A percentile compares a stretch with the other conserved stretches of the same genome.
These are phyloP conservation scores for Clivina fossor DNA, from an alignment of 2,888 invertebrate species.

Conservation along the genomic window DNA sequence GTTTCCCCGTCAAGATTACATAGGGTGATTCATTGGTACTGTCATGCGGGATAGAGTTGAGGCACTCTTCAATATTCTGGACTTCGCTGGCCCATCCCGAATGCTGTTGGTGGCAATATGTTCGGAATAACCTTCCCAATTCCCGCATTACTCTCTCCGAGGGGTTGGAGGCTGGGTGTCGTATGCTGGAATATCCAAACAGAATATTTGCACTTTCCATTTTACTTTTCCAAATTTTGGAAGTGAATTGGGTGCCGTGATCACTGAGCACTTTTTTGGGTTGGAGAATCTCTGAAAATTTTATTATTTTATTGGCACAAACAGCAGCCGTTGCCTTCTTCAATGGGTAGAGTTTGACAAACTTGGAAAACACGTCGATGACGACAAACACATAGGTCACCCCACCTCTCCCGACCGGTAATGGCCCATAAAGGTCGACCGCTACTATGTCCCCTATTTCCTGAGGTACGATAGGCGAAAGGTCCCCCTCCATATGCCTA, in stretches of 20 bases:
- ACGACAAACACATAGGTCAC: conserved; percentile 28
- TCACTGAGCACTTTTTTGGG: conserved; percentile 11
- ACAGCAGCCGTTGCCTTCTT: conserved; percentile 29
- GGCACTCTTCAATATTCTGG: conserved; percentile 13
- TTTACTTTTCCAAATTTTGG: conserved; percentile 26
- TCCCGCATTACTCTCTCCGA: conserved; percentile 41
- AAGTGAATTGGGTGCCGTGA: conserved; percentile 36
- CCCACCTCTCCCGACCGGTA: conserved; percentile 5
- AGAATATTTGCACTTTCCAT: conserved; percentile 25
- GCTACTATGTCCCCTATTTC: conserved; percentile 6
- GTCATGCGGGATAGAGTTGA: conserved; percentile 36
- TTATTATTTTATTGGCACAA: no score
- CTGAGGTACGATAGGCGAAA: neutral
- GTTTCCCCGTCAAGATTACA: conserved; percentile 28
- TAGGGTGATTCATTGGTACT: conserved; percentile 35
- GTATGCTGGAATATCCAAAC: conserved; percentile 30
- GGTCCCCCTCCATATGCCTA: no score
- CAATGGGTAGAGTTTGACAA: conserved; percentile 23
- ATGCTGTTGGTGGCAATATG: conserved; percentile 37
- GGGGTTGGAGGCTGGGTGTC: conserved; percentile 41
- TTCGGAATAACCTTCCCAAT: conserved; percentile 35
- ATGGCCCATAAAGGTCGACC: conserved; percentile 15
- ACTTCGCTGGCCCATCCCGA: conserved; percentile 36
- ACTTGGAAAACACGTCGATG: conserved; percentile 31
- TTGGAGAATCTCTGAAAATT: neutral